These are phyloP conservation scores for Physella acuta DNA, from an alignment of 1,140 invertebrate genomes.

Conservation along the genomic window DNA sequence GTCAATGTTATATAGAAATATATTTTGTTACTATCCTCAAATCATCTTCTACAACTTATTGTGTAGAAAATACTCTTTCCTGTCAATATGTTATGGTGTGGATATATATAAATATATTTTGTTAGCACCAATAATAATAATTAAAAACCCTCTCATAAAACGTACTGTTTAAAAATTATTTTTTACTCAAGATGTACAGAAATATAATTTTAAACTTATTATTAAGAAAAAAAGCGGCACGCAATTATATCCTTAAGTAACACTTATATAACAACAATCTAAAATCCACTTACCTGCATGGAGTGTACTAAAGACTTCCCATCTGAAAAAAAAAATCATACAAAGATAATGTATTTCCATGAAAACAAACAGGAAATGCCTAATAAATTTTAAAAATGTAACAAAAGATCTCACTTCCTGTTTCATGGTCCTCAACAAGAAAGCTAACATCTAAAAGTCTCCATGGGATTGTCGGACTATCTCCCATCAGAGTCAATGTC, in stretches of 20 bases:
- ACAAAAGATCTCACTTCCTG: constrained; percentile 70
- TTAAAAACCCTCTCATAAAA: too few species aligned
- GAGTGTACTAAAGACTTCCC: constrained; percentile 91
- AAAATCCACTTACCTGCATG: constrained; percentile 65
- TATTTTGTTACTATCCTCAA: too few species aligned
- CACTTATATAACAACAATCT: not conserved
- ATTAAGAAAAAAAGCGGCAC: too few species aligned
- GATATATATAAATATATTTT: too few species aligned
- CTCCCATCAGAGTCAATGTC: constrained; percentile 93
- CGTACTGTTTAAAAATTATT: too few species aligned
- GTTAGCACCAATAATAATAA: too few species aligned
- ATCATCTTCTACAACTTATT: too few species aligned
- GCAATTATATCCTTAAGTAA: not conserved
- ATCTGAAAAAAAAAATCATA: constrained; percentile 67
- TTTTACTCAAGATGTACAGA: too few species aligned
- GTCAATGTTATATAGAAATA: too few species aligned
- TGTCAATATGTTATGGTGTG: too few species aligned
- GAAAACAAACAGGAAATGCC: not conserved
- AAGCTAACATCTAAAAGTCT: constrained; percentile 90
- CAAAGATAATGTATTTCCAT: not conserved
- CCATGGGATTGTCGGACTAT: constrained; percentile 89
- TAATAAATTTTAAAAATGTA: not conserved
- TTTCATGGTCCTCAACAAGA: constrained; percentile 94
- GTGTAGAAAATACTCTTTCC: too few species aligned
- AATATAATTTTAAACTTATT: too few species aligned